A percentile compares a stretch with the other conserved stretches of the same genome.
Evolutionary conservation across 1,140 invertebrate species (phyloP).

Genomic region (Cotesia typhae): DNA sequence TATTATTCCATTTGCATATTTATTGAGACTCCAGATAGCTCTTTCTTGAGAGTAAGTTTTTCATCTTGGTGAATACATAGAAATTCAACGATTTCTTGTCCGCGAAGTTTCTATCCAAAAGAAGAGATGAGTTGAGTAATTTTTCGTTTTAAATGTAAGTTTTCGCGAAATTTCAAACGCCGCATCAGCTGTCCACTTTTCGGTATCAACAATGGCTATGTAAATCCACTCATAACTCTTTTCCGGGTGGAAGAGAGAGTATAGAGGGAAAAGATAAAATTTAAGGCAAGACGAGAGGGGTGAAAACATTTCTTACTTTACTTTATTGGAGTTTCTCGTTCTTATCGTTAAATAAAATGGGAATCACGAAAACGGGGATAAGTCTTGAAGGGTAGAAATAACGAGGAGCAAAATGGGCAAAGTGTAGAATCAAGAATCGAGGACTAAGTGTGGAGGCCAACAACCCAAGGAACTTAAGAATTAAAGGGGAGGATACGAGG

Average conservation of each 20-base stretch:
- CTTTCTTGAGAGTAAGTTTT: neutral
- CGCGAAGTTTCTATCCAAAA: neutral
- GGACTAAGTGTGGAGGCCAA: too few species aligned
- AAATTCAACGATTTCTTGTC: neutral
- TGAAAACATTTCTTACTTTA: too few species aligned
- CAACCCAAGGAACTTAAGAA: too few species aligned
- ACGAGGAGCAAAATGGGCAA: slow-evolving; percentile 23
- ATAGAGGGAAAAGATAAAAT: neutral
- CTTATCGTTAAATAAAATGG: slow-evolving; percentile 33
- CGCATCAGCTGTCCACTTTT: slow-evolving; percentile 51
- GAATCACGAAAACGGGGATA: slow-evolving; percentile 6
- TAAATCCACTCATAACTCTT: slow-evolving; percentile 58
- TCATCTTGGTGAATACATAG: neutral
- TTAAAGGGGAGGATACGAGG: neutral
- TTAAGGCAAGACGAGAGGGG: neutral
- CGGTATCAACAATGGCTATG: slow-evolving; percentile 53
- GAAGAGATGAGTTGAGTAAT: neutral
- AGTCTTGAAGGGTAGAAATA: slow-evolving; percentile 14
- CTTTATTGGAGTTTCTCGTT: too few species aligned
- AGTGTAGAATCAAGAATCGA: neutral
- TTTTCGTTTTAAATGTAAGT: neutral
- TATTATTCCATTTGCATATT: slow-evolving; percentile 20
- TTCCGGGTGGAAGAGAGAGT: neutral
- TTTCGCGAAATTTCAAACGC: slow-evolving; percentile 27
- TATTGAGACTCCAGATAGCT: slow-evolving; percentile 1